Base-by-base conservation (phyloP, 2,888 invertebrate species). In the Eudemis profundana region DNA sequence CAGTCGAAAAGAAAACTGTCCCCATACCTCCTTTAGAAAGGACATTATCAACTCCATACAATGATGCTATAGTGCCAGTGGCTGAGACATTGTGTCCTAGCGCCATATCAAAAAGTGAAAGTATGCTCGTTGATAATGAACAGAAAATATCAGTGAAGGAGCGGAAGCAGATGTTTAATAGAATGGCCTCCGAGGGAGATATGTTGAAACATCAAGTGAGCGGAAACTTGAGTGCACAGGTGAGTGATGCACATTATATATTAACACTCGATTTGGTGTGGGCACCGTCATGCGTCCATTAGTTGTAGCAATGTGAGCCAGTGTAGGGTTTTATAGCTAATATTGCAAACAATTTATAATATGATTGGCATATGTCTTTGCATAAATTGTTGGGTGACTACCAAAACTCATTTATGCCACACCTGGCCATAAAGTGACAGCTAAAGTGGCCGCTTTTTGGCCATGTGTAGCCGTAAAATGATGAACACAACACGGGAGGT, bases 101-200 rank as follows among this genome's bases (percentile, higher is more conserved):
- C 49, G 75, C 84, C 46, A 74, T 85, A n/a, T 88, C 90, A 8
- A 78, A 78, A 47, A 90, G 90, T 78, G 91, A 90, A 49, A 84
- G 86, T 50, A 86, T 88, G 86, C 70, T 90, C 21, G 72, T 86
- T 17, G 93, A 92, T 21, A 91, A 87, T 67, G 94, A 94, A 75
- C 94, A 94, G 74, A 93, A 95, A 77, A 95, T 98, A 69, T 98
- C 97, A 77, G 98, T 98, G 8, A 97, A 97, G 82, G 98, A 98
- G 85, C 94, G 97, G 68, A 97, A 97, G 78, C 96, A 97, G 89
- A 97, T 97, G 90, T 97, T 98, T 84, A 98, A 98, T 86, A 94
- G 96, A 73, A 95, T 98, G 94, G 97, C 97, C 60, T 97, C 97
- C 0, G 96, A 97, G 77, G 95, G 95, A 78, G 94, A 94, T 81